Base-by-base conservation (phyloP, 1,140 invertebrate genomes). In the Gonatopus flavifemur region DNA sequence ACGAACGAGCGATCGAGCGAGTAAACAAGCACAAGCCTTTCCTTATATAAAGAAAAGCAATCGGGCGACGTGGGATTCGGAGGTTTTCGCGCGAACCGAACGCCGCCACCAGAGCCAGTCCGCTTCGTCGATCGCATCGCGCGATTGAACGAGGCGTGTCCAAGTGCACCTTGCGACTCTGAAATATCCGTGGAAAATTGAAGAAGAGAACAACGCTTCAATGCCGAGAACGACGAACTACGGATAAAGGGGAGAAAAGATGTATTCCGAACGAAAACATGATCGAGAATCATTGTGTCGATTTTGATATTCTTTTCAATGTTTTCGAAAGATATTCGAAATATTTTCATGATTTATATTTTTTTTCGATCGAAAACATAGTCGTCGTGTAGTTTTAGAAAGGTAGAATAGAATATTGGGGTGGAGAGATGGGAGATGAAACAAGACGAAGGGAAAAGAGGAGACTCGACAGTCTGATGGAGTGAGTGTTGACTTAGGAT, bases 401-500 rank as follows among this genome's bases (percentile, higher is more conserved):
- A n/a, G n/a, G n/a, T 15, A 36, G 41, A 25, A 28, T 28, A 47
- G 28, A 18, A 42, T 21, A 43, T 20, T 32, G 32, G 49, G 24
- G 18, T 31, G 4, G 21, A 22, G 33, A 8, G 15, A 18, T 12
- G n/a, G 4, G 28, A 22, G 21, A 18, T 12, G 22, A 21, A 19
- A 43, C 22, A 32, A 44, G 22, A 13, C 39, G 42, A 8, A 31
- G 49, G 37, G 56, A 52, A 46, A 38, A 37, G 49, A 38, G 28
- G 49, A 52, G 43, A 69, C 70, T 72, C 66, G 56, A 55, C 59
- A 60, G 62, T 39, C 66, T 75, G 76, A 77, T 77, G 71, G 68
- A 76, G 72, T 70, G 69, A 74, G 75, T 76, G 74, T 77, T 78
- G 76, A 78, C 75, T 78, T 78, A 72, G 76, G 74, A 77, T 75